Evolutionary conservation across 2,113 vertebrate genomes (phyloP).

Genomic region (Oncorhynchus masou): DNA sequence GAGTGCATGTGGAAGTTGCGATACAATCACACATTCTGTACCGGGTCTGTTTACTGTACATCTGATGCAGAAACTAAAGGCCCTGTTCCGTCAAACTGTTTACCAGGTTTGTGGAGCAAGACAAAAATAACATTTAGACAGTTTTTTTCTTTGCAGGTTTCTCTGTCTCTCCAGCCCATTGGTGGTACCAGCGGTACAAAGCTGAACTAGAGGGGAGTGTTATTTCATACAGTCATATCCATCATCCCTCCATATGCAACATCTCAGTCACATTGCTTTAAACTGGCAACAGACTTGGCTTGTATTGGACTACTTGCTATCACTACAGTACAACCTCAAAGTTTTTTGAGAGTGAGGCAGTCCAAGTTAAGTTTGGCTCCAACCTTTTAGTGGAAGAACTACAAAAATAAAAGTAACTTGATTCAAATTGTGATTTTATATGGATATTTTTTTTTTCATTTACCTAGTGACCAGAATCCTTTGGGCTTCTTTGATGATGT

Average conservation of each 20-base stretch:
- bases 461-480: not conserved
- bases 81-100: conserved; percentile 26
- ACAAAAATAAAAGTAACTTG: not conserved
- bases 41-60: conserved; percentile 24
- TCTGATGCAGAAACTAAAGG: conserved; percentile 21
- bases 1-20: conserved; percentile 33
- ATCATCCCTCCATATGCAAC: not conserved
- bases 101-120: conserved; percentile 16
- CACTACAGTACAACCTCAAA: too few species aligned
- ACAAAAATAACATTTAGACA: not conserved
- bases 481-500: not conserved
- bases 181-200: too few species aligned
- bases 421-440: not conserved
- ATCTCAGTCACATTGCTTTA: not conserved
- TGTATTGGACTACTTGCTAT: not conserved
- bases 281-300: not conserved
- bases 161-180: too few species aligned
- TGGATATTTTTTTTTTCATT: not conserved
- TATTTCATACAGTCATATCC: not conserved
- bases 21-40: conserved; percentile 50
- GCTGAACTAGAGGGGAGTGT: too few species aligned
- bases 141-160: too few species aligned
- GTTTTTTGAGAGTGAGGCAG: not conserved
- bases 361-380: not conserved
- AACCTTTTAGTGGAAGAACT: not conserved